phyloP scores from a whole-genome alignment of 2,797 vertebrate species.

The Megalops cyprinoides region DNA sequence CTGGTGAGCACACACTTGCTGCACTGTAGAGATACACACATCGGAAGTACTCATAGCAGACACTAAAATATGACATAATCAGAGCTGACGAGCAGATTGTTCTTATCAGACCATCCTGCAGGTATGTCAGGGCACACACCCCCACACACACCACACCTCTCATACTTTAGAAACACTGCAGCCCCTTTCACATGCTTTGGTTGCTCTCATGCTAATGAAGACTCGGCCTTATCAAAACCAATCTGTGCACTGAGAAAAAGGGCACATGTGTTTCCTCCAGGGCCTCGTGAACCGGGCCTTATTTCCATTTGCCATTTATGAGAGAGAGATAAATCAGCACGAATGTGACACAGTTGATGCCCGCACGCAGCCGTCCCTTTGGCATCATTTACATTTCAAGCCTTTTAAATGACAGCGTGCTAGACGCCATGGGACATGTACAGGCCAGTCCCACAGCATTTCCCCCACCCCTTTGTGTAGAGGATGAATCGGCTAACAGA shows the following conservation, averaged over 20 bases:
- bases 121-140: background rate
- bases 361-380: background rate
- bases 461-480: background rate
- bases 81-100: too few species aligned
- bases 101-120: too few species aligned
- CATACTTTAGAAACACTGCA: too few species aligned
- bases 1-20: background rate
- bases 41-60: background rate
- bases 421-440: background rate
- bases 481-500: background rate
- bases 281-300: background rate
- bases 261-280: background rate
- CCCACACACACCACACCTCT: background rate
- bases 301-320: background rate
- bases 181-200: background rate
- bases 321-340: background rate
- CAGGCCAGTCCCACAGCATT: background rate
- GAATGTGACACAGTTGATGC: background rate
- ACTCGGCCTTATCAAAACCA: background rate
- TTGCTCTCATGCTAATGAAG: background rate
- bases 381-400: background rate
- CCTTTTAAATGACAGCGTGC: background rate
- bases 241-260: background rate
- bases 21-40: background rate
- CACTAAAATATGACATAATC: too few species aligned